Evolutionary conservation across 2,888 invertebrate genomes (phyloP).

Genomic region (Melanchra persicariae): DNA sequence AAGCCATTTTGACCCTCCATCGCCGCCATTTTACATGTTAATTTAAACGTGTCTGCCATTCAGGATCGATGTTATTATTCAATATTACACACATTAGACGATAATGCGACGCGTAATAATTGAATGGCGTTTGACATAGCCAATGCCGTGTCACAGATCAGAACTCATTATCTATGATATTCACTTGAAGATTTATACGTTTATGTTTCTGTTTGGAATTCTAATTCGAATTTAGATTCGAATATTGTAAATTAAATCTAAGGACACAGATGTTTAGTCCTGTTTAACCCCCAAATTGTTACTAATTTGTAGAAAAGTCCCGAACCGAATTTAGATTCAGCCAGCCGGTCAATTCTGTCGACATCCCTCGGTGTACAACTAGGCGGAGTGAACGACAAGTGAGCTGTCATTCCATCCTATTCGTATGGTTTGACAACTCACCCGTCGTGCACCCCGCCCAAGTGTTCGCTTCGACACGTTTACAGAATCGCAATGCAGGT

Average conservation of each 20-base stretch:
- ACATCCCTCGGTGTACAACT: too few species aligned
- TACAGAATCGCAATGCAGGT: too few species aligned
- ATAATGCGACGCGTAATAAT: conserved; percentile 73
- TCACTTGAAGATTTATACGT: conserved; percentile 32
- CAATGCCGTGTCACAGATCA: conserved; percentile 79
- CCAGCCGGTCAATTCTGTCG: too few species aligned
- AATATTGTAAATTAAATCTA: neutral
- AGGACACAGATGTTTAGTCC: neutral
- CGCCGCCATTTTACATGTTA: conserved; percentile 74
- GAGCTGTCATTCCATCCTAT: too few species aligned
- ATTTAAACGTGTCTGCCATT: conserved; percentile 73
- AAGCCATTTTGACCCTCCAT: conserved; percentile 60
- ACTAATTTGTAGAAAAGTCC: too few species aligned
- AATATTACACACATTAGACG: conserved; percentile 71
- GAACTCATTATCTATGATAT: conserved; percentile 71
- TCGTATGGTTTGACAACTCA: too few species aligned
- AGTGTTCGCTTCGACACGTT: too few species aligned
- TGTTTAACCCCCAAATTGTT: neutral
- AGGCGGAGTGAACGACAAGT: too few species aligned
- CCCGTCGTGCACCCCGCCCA: too few species aligned
- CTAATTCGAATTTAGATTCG: conserved; percentile 2
- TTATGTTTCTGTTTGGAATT: conserved; percentile 28
- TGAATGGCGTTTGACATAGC: conserved; percentile 78
- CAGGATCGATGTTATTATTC: conserved; percentile 76
- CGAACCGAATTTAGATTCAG: too few species aligned